phyloP scores from a whole-genome alignment of 2,797 vertebrate genomes.

The Bovichtus variegatus region DNA sequence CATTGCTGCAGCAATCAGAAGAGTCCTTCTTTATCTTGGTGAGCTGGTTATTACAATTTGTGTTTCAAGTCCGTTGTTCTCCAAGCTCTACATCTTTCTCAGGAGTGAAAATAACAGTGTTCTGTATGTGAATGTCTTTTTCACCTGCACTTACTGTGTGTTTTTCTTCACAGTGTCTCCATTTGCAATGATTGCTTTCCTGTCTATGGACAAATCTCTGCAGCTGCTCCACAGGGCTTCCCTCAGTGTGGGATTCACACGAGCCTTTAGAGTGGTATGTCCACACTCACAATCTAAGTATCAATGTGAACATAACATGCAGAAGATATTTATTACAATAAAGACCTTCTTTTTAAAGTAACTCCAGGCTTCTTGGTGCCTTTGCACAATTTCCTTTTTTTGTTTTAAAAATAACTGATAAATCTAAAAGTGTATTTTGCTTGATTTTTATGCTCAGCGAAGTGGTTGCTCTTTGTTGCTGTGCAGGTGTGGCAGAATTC shows the following conservation, averaged over 20 bases:
- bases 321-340: background rate
- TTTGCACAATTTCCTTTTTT: background rate
- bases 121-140: slow-evolving; percentile 19
- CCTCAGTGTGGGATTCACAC: slow-evolving; percentile 93
- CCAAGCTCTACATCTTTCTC: background rate
- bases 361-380: background rate
- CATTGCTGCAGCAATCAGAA: slow-evolving; percentile 88
- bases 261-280: slow-evolving; percentile 95
- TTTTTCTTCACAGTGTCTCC: slow-evolving; percentile 90
- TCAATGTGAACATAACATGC: background rate
- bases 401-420: background rate
- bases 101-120: background rate
- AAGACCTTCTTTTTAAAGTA: background rate
- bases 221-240: slow-evolving; percentile 88
- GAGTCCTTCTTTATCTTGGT: slow-evolving; percentile 94
- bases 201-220: slow-evolving; percentile 92
- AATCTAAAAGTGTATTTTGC: background rate
- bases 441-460: background rate
- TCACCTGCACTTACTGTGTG: slow-evolving; percentile 26
- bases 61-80: slow-evolving; percentile 15
- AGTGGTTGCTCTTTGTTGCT: slow-evolving; percentile 34
- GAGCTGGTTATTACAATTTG: slow-evolving; percentile 66
- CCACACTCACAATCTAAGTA: slow-evolving; percentile 8
- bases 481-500: slow-evolving; percentile 95
- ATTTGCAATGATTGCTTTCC: slow-evolving; percentile 95